Evolutionary conservation across 2,888 invertebrate species (phyloP).

Genomic region (Atherix ibis): DNA sequence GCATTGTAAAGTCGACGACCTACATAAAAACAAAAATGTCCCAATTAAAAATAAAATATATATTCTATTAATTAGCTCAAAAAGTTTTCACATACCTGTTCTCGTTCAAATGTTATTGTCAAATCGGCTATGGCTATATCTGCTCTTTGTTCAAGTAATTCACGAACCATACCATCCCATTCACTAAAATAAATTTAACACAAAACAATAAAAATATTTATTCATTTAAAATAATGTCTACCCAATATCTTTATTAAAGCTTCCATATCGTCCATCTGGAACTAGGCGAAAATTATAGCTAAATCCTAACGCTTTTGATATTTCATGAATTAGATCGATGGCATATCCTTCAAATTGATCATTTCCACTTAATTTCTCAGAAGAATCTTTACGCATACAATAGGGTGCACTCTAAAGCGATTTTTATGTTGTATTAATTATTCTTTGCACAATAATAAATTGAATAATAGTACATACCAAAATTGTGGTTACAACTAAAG

Average conservation of each 20-base stretch:
- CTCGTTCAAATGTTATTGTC: conserved; percentile 92
- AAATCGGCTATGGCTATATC: conserved; percentile 94
- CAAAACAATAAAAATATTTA: not conserved
- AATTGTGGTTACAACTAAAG: conserved; percentile 78
- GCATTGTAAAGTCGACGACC: conserved; percentile 94
- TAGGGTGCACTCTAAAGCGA: conserved; percentile 76
- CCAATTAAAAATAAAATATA: not conserved
- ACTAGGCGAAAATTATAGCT: conserved; percentile 76
- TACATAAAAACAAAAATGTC: conserved; percentile 15
- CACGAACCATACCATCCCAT: conserved; percentile 86
- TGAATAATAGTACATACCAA: conserved; percentile 45
- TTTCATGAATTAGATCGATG: conserved; percentile 84
- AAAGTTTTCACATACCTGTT: conserved; percentile 36
- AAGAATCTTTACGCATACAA: conserved; percentile 82
- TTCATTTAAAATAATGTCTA: conserved; percentile 10
- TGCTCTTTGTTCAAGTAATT: conserved; percentile 75
- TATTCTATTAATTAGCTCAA: not conserved
- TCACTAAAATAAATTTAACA: conserved; percentile 38
- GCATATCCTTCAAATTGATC: conserved; percentile 91
- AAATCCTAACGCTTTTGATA: conserved; percentile 72
- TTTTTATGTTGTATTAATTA: not conserved
- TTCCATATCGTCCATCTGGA: conserved; percentile 74
- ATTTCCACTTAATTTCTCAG: conserved; percentile 70
- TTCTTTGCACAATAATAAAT: not conserved
- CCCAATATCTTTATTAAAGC: conserved; percentile 55